A percentile compares a stretch with the other conserved stretches of the same genome.
Conservation (phyloP, 2,888 invertebrate genomes). For the Eledona agricola region DNA sequence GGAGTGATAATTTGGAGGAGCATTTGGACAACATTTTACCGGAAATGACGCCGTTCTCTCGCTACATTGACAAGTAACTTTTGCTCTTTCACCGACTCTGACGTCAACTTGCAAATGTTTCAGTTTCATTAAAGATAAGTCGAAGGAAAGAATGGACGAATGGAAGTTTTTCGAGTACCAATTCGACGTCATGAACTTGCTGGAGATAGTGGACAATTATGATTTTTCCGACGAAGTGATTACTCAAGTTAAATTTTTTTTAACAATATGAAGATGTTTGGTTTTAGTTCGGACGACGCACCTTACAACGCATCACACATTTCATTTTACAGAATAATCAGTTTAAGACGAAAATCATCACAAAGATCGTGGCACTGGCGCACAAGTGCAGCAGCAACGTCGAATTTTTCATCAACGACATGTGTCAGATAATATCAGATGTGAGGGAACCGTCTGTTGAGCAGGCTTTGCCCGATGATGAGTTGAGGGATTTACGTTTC, state of each 20-base stretch:
- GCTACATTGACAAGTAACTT: constrained; percentile 64
- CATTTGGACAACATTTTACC: constrained; percentile 65
- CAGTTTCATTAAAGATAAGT: constrained; percentile 39
- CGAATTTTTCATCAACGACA: constrained; percentile 40
- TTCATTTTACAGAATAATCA: constrained; percentile 25
- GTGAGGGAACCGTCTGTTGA: constrained; percentile 13
- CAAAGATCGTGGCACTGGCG: constrained; percentile 38
- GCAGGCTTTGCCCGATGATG: constrained; percentile 3
- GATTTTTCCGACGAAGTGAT: constrained; percentile 69
- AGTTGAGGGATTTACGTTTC: constrained; percentile 2
- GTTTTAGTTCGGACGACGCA: constrained; percentile 43
- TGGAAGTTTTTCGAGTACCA: constrained; percentile 57
- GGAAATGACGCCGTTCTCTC: constrained; percentile 65
- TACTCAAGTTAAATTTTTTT: constrained; percentile 1
- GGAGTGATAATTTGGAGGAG: constrained; percentile 57
- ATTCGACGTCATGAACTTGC: constrained; percentile 66
- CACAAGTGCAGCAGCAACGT: constrained; percentile 34
- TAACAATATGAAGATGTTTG: constrained; percentile 1
- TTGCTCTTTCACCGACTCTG: background rate
- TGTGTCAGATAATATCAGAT: constrained; percentile 44
- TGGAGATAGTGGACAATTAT: constrained; percentile 64
- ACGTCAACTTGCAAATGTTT: background rate
- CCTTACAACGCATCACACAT: constrained; percentile 24
- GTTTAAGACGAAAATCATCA: constrained; percentile 32
- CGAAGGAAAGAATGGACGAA: constrained; percentile 42